Conservation (phyloP, 2,113 vertebrate genomes). For the Austrofundulus limnaeus region DNA sequence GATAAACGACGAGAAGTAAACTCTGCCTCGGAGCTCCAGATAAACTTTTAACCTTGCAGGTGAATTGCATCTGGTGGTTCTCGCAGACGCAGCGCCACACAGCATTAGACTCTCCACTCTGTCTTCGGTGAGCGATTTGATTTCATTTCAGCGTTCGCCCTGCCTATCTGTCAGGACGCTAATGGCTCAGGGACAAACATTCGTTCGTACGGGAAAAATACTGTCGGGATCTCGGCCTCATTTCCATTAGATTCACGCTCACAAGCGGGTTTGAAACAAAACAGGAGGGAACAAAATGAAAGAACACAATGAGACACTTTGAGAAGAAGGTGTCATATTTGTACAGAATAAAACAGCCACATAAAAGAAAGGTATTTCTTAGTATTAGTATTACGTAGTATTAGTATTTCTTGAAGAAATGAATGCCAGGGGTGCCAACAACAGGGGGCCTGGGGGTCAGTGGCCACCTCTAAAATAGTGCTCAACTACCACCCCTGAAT, state of each 20-base stretch:
- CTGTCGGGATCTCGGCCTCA: background rate
- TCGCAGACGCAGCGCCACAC: conserved; percentile 18
- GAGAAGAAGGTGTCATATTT: background rate
- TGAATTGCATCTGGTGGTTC: conserved; percentile 43
- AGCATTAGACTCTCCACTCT: conserved; percentile 22
- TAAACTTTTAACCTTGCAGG: conserved; percentile 52
- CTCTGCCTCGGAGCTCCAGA: conserved; percentile 31
- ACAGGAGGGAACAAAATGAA: background rate
- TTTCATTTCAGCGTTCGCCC: conserved; percentile 24
- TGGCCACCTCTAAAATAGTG: no score
- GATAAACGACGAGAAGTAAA: conserved; percentile 23
- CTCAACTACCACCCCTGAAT: no score
- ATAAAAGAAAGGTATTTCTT: no score
- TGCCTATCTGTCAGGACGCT: conserved; percentile 22
- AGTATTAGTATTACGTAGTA: no score
- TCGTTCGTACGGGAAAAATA: conserved; percentile 17
- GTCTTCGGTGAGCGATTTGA: conserved; percentile 35
- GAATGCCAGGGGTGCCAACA: no score
- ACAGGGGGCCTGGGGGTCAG: no score
- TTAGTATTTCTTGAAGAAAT: no score
- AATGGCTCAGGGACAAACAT: conserved; percentile 37
- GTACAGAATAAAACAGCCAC: no score
- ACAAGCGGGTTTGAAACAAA: background rate
- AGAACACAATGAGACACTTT: background rate
- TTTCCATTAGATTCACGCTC: conserved; percentile 1